Evolutionary conservation across 2,888 invertebrate genomes (phyloP).

Genomic region (Leptopterna dolabrata): DNA sequence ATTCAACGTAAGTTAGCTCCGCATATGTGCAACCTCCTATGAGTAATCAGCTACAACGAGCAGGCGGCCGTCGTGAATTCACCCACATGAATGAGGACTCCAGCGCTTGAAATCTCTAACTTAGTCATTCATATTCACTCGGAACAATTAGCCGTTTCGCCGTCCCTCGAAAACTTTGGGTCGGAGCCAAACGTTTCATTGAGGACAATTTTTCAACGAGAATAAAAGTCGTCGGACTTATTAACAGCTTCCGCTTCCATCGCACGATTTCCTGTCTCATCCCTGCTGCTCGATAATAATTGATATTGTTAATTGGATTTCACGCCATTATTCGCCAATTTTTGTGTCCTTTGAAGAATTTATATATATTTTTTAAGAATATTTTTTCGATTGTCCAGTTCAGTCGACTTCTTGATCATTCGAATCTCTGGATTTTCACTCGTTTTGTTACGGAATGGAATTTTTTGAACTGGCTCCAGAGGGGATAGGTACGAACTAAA

Average conservation of each 20-base stretch:
- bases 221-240: slow-evolving; percentile 26
- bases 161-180: slow-evolving; percentile 3
- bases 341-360: no score
- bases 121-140: background rate
- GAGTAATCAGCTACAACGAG: background rate
- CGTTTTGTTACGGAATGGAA: no score
- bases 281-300: background rate
- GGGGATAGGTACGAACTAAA: no score
- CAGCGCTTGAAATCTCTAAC: background rate
- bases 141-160: background rate
- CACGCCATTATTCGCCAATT: no score
- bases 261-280: background rate
- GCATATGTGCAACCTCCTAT: no score
- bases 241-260: slow-evolving; percentile 27
- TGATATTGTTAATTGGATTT: no score
- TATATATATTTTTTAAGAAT: no score
- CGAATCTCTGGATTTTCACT: no score
- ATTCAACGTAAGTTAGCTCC: no score
- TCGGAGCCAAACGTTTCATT: slow-evolving; percentile 34
- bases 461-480: no score
- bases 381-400: no score
- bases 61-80: background rate
- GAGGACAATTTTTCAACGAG: slow-evolving; percentile 34
- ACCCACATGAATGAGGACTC: background rate
- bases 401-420: no score